Percentiles rank a stretch among this genome's conserved stretches.
Conservation (phyloP, 2,888 invertebrate species). For the Drosophila gaucha region DNA sequence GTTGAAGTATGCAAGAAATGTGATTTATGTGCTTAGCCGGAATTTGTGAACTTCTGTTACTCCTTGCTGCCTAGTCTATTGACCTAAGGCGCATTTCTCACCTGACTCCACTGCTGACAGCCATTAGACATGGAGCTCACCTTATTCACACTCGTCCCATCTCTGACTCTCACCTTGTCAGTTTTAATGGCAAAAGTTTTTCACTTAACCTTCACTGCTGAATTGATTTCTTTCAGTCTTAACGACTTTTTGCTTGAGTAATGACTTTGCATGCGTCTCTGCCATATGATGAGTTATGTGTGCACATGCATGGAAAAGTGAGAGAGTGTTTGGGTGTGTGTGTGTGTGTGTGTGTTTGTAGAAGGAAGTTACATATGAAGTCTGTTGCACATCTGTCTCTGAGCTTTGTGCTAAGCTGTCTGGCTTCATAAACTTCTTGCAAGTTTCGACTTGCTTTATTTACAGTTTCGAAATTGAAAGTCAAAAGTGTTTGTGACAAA, state of each 20-base stretch:
- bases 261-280: constrained; percentile 70
- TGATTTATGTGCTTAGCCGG: constrained; percentile 45
- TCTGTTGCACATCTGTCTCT: constrained; percentile 48
- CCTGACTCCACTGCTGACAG: constrained; percentile 37
- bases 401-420: constrained; percentile 43
- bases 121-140: constrained; percentile 35
- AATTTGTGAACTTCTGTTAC: constrained; percentile 6
- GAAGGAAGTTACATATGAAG: constrained; percentile 40
- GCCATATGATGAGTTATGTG: constrained; percentile 61
- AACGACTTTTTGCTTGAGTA: constrained; percentile 67
- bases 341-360: constrained; percentile 7
- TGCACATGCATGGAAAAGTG: constrained; percentile 19
- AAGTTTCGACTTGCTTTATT: constrained; percentile 56
- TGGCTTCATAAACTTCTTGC: constrained; percentile 50
- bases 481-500: constrained; percentile 70
- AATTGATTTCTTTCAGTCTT: constrained; percentile 78
- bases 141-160: not conserved
- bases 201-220: constrained; percentile 78
- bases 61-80: constrained; percentile 43
- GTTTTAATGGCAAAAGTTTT: constrained; percentile 76
- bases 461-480: constrained; percentile 58
- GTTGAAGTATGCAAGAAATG: constrained; percentile 23
- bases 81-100: constrained; percentile 47
- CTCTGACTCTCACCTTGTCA: constrained; percentile 53
- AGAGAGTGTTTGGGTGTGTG: not conserved